These are phyloP conservation scores for Carpatolechia fugitivella DNA, from an alignment of 2,888 invertebrate genomes.

Conservation along the genomic window DNA sequence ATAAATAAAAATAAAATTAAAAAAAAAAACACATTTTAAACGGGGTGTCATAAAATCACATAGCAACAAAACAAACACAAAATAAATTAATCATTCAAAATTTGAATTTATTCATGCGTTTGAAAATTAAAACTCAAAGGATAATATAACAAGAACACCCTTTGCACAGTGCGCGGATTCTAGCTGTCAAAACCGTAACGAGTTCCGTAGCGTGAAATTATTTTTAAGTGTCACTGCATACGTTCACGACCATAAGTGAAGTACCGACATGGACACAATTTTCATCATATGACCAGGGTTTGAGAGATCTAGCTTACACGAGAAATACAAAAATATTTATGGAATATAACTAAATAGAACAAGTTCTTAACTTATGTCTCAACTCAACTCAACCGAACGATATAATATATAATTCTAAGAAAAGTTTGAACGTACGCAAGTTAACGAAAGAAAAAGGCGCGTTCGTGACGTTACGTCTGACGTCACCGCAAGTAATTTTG, in stretches of 20 bases:
- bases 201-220: constrained; percentile 42
- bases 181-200: constrained; percentile 33
- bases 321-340: too few relatives aligned
- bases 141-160: constrained; percentile 10
- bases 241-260: constrained; percentile 27
- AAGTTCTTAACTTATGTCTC: too few relatives aligned
- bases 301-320: too few relatives aligned
- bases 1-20: too few relatives aligned
- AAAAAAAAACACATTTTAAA: too few relatives aligned
- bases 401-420: too few relatives aligned
- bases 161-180: constrained; percentile 5
- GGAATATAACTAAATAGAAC: too few relatives aligned
- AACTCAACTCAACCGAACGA: too few relatives aligned
- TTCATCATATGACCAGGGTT: too few relatives aligned
- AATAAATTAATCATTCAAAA: not conserved
- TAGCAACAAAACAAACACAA: not conserved
- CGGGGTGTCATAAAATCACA: too few relatives aligned
- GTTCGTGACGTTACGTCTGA: constrained; percentile 3
- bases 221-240: constrained; percentile 48
- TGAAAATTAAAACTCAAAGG: too few relatives aligned
- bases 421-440: too few relatives aligned
- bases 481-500: not conserved
- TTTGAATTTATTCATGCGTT: not conserved
- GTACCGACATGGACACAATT: not conserved
- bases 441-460: not conserved